These are phyloP conservation scores for zebrafish (Danio rerio) DNA, from an alignment of 2,113 vertebrate genomes.

Conservation along the genomic window GRCz12tu NC_133177.1:32420501-32421000, in stretches of 20 bases:
- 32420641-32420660: neutral
- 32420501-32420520: no score
- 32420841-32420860: neutral
- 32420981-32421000: constrained; percentile 30
- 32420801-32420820: neutral
- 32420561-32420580: neutral
- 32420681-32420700: neutral
- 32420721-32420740: neutral
- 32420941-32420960: neutral
- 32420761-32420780: neutral
- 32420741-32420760: neutral
- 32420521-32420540: no score
- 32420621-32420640: neutral
- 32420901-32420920: neutral
- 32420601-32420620: neutral
- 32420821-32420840: neutral
- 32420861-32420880: neutral
- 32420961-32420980: constrained; percentile 16
- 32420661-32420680: neutral
- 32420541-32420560: neutral
- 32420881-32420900: neutral
- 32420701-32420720: neutral
- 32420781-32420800: neutral
- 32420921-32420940: neutral
- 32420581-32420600: neutral